These are phyloP conservation scores for Prenolepis imparis DNA, from an alignment of 2,888 invertebrate genomes.

Conservation along the genomic window DNA sequence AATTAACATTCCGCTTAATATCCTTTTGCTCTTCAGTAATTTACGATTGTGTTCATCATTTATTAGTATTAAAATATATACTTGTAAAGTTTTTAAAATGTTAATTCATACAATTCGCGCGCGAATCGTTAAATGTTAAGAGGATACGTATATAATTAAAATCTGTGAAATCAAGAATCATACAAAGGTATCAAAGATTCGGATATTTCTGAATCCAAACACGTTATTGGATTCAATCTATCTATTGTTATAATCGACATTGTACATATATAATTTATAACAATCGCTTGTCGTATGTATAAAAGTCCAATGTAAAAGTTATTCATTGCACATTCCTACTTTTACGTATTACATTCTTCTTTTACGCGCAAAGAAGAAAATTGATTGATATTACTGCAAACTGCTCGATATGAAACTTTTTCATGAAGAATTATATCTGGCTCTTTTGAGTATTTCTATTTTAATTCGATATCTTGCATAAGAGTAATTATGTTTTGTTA, in stretches of 20 bases:
- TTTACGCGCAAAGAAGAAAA: conserved; percentile 58
- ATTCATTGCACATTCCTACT: conserved; percentile 77
- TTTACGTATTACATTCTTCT: conserved; percentile 57
- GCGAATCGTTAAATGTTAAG: conserved; percentile 7
- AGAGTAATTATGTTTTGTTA: neutral
- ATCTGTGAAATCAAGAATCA: neutral
- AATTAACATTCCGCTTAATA: conserved; percentile 1
- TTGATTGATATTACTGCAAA: neutral
- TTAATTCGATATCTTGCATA: neutral
- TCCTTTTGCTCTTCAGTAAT: neutral
- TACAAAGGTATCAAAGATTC: neutral
- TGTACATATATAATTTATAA: neutral
- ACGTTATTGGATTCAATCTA: neutral
- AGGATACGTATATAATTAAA: conserved; percentile 8
- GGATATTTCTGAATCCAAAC: neutral
- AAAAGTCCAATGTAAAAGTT: conserved; percentile 25
- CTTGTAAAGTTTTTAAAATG: conserved; percentile 40
- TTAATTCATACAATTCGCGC: conserved; percentile 21
- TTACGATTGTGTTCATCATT: conserved; percentile 9
- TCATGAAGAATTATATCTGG: neutral
- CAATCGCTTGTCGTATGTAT: neutral
- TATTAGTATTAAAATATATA: conserved; percentile 22
- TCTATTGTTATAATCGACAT: conserved; percentile 11
- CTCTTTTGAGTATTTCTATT: neutral
- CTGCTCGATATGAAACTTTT: neutral